Evolutionary conservation across 2,888 invertebrate species (phyloP), one percentile per base, ranked within the genome.

Genomic region (Sturmia bella): DNA sequence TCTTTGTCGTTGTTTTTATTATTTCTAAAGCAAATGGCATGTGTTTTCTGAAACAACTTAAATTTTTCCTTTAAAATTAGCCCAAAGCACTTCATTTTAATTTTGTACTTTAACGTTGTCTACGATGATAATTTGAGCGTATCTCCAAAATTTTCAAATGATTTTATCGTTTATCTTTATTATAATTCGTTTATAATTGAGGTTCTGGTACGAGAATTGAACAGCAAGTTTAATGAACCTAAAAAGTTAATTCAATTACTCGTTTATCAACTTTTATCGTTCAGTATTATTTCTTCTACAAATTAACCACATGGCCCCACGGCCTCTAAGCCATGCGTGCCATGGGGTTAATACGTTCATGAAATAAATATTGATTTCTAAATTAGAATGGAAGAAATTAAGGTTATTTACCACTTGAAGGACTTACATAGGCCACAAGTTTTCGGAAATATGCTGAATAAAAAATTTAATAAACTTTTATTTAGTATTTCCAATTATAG

Each of bases 61-160:
- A 1, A 43, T 15, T 56, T 37, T 43, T 37, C 1, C 19, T 72
- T 41, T 39, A 48, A n/a, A 56, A 19, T 59, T 13, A 41, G 50
- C 27, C n/a, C n/a, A 32, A 61, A 52, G 41, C 52, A 72, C 52
- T 61, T 61, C 39, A 61, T 52, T 72, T 72, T 61, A 52, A 61
- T 43, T 61, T 52, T 43, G 17, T 52, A 61, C 19, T 61, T 41
- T 17, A 32, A 12, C 19, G 43, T 32, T 39, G 70, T 24, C 17
- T 70, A 9, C 24, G 50, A 43, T 17, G 48, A 24, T 68, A 54
- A 41, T 24, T 54, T 48, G 15, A 21, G 13, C 9, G 17, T n/a
- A 13, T 39, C 3, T 9, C 15, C 57, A 50, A 57, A 50, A 21
- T 48, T 39, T 39, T 12, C 4, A n/a, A 37, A 11, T 41, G 24